Percentiles rank a stretch among this genome's conserved stretches.
These are phyloP conservation scores for Troides aeacus DNA, from an alignment of 2,888 invertebrate species.

Conservation along the genomic window DNA sequence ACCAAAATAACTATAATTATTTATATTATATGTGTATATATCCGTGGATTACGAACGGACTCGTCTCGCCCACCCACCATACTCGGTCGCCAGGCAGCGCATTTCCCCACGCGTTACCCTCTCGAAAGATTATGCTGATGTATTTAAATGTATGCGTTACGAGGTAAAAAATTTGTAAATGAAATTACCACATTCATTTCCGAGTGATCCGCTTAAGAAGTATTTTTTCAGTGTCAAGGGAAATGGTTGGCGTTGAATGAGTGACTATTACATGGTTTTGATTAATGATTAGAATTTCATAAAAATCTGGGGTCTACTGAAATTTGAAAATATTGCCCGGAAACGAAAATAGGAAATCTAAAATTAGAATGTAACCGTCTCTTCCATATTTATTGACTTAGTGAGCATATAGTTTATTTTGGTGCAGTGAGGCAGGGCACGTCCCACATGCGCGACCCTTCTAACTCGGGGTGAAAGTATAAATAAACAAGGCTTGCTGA, in stretches of 20 bases:
- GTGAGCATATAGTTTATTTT: conserved; percentile 70
- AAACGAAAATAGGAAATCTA: conserved; percentile 15
- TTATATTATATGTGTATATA: background rate
- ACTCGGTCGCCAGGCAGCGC: conserved; percentile 44
- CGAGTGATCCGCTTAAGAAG: conserved; percentile 56
- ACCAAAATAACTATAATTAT: no score
- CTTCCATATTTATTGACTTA: conserved; percentile 57
- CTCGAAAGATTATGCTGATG: conserved; percentile 65
- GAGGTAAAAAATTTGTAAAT: conserved; percentile 56
- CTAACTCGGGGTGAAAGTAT: conserved; percentile 68
- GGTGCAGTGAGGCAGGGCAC: conserved; percentile 57
- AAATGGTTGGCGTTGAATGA: conserved; percentile 15
- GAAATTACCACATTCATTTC: conserved; percentile 69
- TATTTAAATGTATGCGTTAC: conserved; percentile 69
- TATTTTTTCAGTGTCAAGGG: conserved; percentile 60
- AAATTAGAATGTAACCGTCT: conserved; percentile 34
- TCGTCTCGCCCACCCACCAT: conserved; percentile 44
- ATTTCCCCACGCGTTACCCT: conserved; percentile 53
- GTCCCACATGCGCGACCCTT: conserved; percentile 70
- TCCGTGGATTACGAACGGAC: conserved; percentile 36
- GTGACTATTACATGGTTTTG: conserved; percentile 18
- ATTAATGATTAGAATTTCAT: background rate
- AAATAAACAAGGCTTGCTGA: conserved; percentile 79
- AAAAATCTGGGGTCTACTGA: background rate
- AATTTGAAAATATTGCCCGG: conserved; percentile 5